Evolutionary conservation across 2,113 vertebrate genomes (phyloP), one percentile per base, ranked within the genome.

Genomic region (Carettochelys insculpta): DNA sequence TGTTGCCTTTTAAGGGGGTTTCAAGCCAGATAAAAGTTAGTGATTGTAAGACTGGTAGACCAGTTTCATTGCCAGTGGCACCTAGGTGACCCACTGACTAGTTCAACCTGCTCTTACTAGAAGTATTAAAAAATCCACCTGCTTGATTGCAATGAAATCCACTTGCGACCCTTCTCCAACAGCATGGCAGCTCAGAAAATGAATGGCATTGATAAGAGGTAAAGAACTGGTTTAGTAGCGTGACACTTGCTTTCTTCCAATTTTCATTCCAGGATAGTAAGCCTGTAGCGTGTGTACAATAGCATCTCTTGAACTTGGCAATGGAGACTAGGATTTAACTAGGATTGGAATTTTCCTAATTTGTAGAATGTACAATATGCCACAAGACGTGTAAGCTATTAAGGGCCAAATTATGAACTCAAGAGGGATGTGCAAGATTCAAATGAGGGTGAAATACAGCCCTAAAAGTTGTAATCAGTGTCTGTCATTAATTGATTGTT

Each of bases 41-140:
- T 51, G 10, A 27, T 68, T 25, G 78, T 13, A 80, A 50, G n/a
- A 53, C 16, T 51, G 80, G 84, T 80, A n/a, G 34, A 34, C 4
- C 9, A 22, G 1, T 0, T 20, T 34, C 12, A 12, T 73, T 65
- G 20, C n/a, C 19, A 10, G 2, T 50, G 34, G 8, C 7, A 25
- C 58, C 50, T 87, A 5, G 77, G 19, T 54, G 89, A 11, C 6
- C 48, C 56, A 90, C n/a, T 11, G 50, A 43, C 78, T 0, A 50
- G 4, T 80, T 81, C 47, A 43, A 17, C 43, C 58, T 8, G 16
- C 79, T 68, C 51, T 80, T 85, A 11, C 43, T 20, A 0, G 8
- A n/a, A 20, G 3, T 31, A 58, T 47, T 5, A 5, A 13, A 90
- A 19, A 38, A 38, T 52, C 68, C 58, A 11, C 27, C 29, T 52